Conservation (phyloP, 1,140 invertebrate genomes). For the Dermatophagoides farinae region DNA sequence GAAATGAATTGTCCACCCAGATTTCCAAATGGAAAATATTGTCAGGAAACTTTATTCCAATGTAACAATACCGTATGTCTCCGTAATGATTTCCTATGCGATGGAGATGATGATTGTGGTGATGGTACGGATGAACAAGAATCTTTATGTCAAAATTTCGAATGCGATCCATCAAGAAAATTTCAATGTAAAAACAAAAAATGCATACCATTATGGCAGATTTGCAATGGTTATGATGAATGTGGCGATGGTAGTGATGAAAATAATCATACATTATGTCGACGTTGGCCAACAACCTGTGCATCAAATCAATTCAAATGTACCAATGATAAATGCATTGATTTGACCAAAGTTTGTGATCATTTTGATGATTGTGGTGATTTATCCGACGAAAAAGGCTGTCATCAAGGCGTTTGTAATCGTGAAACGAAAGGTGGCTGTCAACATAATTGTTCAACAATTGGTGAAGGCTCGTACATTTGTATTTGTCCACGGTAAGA, state of each 20-base stretch:
- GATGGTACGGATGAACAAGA: constrained; percentile 69
- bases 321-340: constrained; percentile 73
- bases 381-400: constrained; percentile 68
- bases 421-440: constrained; percentile 62
- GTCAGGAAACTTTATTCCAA: constrained; percentile 65
- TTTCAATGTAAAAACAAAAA: constrained; percentile 77
- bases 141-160: constrained; percentile 35
- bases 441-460: constrained; percentile 56
- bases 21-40: constrained; percentile 60
- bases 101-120: constrained; percentile 55
- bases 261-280: constrained; percentile 63
- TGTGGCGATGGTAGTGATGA: constrained; percentile 66
- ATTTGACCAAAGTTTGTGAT: constrained; percentile 56
- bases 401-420: constrained; percentile 52
- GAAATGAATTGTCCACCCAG: constrained; percentile 75
- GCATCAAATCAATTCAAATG: constrained; percentile 62
- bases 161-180: constrained; percentile 30
- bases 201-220: constrained; percentile 53
- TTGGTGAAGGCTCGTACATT: constrained; percentile 54
- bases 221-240: constrained; percentile 63
- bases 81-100: constrained; percentile 57
- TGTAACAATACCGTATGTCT: constrained; percentile 62
- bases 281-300: constrained; percentile 51
- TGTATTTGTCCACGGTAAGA: constrained; percentile 50
- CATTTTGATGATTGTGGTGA: constrained; percentile 58